A percentile compares a stretch with the other conserved stretches of the same genome.
phyloP scores from a whole-genome alignment of 2,113 vertebrate genomes.

The Otolemur garnettii region DNA sequence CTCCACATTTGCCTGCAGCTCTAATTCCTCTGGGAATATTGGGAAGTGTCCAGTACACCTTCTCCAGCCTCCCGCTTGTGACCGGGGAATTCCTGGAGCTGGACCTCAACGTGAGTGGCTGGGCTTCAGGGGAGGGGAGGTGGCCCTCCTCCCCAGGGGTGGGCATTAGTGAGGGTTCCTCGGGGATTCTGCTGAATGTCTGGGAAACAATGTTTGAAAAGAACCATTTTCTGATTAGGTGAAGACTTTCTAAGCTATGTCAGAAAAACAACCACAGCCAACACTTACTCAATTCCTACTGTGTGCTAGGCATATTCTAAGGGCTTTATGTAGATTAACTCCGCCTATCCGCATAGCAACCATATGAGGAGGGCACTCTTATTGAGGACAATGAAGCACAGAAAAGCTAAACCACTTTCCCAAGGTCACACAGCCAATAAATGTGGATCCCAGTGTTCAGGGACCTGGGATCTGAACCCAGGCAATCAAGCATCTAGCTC shows the following conservation, averaged over 20 bases:
- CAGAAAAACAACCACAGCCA: neutral
- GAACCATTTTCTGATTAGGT: neutral
- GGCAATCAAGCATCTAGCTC: neutral
- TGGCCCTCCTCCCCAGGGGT: neutral
- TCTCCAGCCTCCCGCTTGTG: conserved; percentile 83
- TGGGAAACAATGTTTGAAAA: neutral
- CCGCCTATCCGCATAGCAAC: neutral
- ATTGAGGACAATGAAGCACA: neutral
- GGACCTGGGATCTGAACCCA: neutral
- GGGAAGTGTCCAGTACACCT: conserved; percentile 82
- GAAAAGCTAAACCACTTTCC: neutral
- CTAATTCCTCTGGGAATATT: conserved; percentile 83
- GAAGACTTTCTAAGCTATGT: neutral
- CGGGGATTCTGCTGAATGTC: neutral
- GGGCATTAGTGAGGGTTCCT: fast-evolving
- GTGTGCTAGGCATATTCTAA: too few species aligned
- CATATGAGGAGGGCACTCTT: neutral
- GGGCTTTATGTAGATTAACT: neutral
- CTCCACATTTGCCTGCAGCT: conserved; percentile 72
- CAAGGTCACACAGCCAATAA: neutral
- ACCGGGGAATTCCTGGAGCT: conserved; percentile 82
- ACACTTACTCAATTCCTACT: neutral
- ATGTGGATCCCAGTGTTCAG: too few species aligned
- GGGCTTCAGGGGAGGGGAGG: neutral
- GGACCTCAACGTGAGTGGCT: conserved; percentile 80